A percentile compares a stretch with the other conserved stretches of the same genome.
phyloP scores from a whole-genome alignment of 2,113 vertebrate species.

The Bubo bubo region DNA sequence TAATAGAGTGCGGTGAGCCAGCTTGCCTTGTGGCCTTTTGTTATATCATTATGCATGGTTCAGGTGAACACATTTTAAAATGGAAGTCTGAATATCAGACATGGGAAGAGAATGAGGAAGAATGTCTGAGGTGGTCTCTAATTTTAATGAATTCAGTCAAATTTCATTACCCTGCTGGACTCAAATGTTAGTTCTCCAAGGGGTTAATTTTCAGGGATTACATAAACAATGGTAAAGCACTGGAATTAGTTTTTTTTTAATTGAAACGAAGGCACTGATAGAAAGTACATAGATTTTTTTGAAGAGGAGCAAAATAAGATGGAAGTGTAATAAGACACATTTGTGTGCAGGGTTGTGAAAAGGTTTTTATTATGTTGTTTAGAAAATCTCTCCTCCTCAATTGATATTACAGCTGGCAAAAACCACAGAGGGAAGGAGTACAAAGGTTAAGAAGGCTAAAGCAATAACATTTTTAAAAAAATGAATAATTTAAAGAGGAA shows the following conservation, averaged over 20 bases:
- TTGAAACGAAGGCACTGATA: background rate
- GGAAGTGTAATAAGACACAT: background rate
- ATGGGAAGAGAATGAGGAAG: background rate
- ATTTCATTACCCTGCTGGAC: background rate
- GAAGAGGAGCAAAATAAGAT: background rate
- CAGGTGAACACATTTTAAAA: background rate
- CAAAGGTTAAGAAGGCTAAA: conserved; percentile 68
- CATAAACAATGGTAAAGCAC: background rate
- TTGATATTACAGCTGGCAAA: conserved; percentile 50
- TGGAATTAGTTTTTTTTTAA: background rate
- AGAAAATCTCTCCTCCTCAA: background rate
- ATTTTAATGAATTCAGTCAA: background rate
- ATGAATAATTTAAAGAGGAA: conserved; percentile 76
- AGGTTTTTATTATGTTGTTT: conserved; percentile 16
- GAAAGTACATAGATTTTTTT: background rate
- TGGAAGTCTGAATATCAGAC: background rate
- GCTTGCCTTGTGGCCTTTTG: background rate
- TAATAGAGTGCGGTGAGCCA: background rate
- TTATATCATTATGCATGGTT: background rate
- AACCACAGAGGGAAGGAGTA: conserved; percentile 13
- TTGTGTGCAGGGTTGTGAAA: background rate
- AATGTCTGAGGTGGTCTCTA: background rate
- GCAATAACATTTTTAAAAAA: conserved; percentile 27
- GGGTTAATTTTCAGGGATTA: background rate
- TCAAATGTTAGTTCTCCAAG: background rate